Percentiles rank a stretch among this genome's conserved stretches.
These are phyloP conservation scores for Pilophorus perplexus DNA, from an alignment of 2,888 invertebrate species.

Conservation along the genomic window DNA sequence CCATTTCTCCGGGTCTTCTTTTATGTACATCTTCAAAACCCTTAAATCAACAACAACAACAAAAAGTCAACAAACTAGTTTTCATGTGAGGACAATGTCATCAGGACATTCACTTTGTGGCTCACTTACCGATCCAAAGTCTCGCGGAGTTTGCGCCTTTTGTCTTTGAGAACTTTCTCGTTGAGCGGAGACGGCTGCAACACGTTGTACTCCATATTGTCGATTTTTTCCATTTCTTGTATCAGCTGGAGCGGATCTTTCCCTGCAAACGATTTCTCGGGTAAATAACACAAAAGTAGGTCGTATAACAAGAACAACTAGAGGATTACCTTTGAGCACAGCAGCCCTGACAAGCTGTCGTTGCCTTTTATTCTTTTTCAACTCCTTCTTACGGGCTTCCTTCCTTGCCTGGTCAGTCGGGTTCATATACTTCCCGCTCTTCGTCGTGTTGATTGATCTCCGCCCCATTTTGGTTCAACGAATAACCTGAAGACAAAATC, in stretches of 20 bases:
- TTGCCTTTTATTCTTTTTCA: slow-evolving; percentile 98
- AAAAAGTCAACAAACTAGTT: not conserved
- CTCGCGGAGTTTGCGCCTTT: slow-evolving; percentile 90
- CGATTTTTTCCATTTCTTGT: slow-evolving; percentile 94
- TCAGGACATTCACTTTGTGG: no score
- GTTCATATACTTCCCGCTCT: slow-evolving; percentile 99
- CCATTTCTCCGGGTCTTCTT: slow-evolving; percentile 94
- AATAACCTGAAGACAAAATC: no score
- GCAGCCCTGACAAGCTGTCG: slow-evolving; percentile 93
- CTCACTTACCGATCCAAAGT: slow-evolving; percentile 75
- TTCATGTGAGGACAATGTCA: not conserved
- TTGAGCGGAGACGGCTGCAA: slow-evolving; percentile 90
- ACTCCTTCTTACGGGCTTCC: slow-evolving; percentile 93
- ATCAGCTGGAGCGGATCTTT: slow-evolving; percentile 95
- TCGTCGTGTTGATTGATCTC: slow-evolving; percentile 96
- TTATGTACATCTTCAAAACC: slow-evolving; percentile 55
- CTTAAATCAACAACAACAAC: slow-evolving; percentile 4
- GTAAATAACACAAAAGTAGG: not conserved
- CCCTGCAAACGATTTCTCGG: slow-evolving; percentile 54
- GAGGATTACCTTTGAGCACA: slow-evolving; percentile 86
- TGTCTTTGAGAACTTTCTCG: slow-evolving; percentile 95
- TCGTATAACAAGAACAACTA: no score
- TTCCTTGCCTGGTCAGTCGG: slow-evolving; percentile 99
- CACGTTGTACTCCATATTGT: slow-evolving; percentile 97
- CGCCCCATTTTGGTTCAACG: no score